Evolutionary conservation across 1,140 invertebrate species (phyloP), one percentile per base, ranked within the genome.

Genomic region (Tachypleus tridentatus): DNA sequence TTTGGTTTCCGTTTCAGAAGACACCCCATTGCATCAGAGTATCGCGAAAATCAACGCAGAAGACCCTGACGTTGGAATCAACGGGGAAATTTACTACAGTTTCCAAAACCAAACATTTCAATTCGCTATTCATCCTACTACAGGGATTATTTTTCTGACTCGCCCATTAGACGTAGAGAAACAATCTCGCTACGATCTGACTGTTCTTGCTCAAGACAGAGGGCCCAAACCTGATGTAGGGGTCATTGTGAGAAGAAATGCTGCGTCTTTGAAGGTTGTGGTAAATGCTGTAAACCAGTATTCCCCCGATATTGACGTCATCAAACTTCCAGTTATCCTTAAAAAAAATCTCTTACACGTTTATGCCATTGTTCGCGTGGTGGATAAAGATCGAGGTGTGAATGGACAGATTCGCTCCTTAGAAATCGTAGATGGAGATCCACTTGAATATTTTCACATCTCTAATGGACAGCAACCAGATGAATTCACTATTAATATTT

Each of bases 21-120:
- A 97, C 74, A 86, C 86, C 59, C 85, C 90, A 4, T 76, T 93
- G 60, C 89, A 95, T 77, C 81, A 68, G 47, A 78, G 74, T 61
- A 76, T 84, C 50, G 71, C 76, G 3, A 70, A 74, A 66, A 69
- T 73, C 7, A 67, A 63, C 51, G 95, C 95, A 0, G 91, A 92
- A 72, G 95, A 98, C 78, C 93, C 94, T 6, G 94, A 98, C 76
- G 79, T 93, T 8, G 94, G 93, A 0, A 82, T 89, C 60, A 97
- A 97, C 75, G 91, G 92, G 3, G 91, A 97, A 79, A 92, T 97
- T 70, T 97, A 97, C 76, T 98, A 97, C 76, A 95, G 89, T 76
- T 87, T 97, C 70, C 79, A 83, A n/a, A 83, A 93, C 66, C 78
- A 82, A 11, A 91, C 86, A 5, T 85, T 90, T 69, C 84, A 87